Conservation (phyloP, 2,888 invertebrate genomes). For the Caprella mutica region DNA sequence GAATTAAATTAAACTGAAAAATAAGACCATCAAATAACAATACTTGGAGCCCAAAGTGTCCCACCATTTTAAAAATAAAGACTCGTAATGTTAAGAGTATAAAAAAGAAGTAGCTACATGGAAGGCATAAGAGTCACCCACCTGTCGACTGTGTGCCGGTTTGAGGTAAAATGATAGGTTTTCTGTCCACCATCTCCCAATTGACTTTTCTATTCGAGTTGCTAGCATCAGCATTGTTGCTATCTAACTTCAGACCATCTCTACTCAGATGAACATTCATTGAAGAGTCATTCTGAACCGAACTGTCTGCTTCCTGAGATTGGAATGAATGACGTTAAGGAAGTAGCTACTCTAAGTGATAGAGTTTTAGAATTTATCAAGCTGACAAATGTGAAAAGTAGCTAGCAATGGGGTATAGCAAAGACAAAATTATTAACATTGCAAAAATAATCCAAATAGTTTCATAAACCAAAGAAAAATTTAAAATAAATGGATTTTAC, state of each 20-base stretch:
- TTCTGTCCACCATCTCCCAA: slow-evolving; percentile 33
- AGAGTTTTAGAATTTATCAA: not conserved
- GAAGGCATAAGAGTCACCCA: not conserved
- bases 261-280: too few relatives aligned
- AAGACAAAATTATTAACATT: not conserved
- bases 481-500: not conserved
- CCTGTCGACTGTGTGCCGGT: slow-evolving; percentile 6
- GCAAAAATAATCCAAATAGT: not conserved
- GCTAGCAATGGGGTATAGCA: too few relatives aligned
- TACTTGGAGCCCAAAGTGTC: too few relatives aligned
- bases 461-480: not conserved
- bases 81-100: too few relatives aligned
- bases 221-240: too few relatives aligned
- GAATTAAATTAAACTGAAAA: too few relatives aligned
- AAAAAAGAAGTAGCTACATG: too few relatives aligned
- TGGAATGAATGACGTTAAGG: not conserved
- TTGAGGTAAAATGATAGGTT: slow-evolving; percentile 29
- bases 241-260: too few relatives aligned
- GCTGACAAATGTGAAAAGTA: too few relatives aligned
- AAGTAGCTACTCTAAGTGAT: not conserved
- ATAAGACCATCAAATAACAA: too few relatives aligned
- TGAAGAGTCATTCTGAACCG: not conserved
- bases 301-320: not conserved
- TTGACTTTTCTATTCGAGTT: too few relatives aligned
- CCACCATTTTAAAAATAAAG: too few relatives aligned